phyloP scores from a whole-genome alignment of 2,113 vertebrate genomes.

The Saccopteryx bilineata region DNA sequence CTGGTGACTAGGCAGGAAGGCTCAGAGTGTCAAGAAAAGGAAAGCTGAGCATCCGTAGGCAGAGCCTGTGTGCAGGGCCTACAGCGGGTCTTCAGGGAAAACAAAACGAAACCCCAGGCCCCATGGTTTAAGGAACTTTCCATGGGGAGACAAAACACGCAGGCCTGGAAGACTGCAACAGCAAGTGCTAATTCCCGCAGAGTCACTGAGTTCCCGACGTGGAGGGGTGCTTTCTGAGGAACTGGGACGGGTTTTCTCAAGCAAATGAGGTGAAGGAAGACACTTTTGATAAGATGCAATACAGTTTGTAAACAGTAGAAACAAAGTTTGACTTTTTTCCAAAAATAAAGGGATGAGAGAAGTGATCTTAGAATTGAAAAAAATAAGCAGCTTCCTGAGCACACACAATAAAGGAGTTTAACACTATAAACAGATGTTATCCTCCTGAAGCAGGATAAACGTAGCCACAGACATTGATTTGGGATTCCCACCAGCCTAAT shows the following conservation, averaged over 20 bases:
- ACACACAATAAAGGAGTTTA: neutral
- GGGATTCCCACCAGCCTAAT: neutral
- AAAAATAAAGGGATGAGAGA: constrained; percentile 7
- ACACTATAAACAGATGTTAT: neutral
- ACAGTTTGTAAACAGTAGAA: neutral
- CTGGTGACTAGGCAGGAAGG: neutral
- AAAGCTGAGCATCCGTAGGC: rapidly evolving
- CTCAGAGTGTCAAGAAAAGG: rapidly evolving
- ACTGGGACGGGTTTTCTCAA: neutral
- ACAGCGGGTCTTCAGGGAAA: neutral
- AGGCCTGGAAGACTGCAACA: rapidly evolving
- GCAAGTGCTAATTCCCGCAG: rapidly evolving
- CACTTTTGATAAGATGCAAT: neutral
- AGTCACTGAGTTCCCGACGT: rapidly evolving
- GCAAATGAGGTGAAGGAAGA: neutral
- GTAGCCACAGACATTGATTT: neutral
- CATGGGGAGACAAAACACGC: neutral
- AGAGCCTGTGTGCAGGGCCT: rapidly evolving
- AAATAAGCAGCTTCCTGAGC: neutral
- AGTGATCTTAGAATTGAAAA: neutral
- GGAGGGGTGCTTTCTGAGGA: neutral
- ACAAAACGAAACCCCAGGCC: too few relatives aligned
- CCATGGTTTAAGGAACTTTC: neutral
- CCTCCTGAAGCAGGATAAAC: neutral
- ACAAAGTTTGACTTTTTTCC: constrained; percentile 23